Conservation (phyloP, 2,797 vertebrate species). For the Semotilus atromaculatus region DNA sequence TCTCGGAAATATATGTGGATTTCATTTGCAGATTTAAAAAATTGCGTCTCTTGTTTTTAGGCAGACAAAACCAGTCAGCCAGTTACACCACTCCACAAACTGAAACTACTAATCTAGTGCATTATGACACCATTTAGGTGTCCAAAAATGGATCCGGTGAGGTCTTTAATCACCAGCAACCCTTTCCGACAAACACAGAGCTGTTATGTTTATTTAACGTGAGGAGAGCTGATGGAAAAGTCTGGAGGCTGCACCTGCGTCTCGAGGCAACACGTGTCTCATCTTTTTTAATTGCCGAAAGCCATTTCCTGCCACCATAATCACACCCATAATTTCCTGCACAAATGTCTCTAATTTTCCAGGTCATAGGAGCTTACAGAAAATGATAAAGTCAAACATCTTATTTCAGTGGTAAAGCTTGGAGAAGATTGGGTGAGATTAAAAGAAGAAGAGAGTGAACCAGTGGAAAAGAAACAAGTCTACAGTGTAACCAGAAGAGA, state of each 20-base stretch:
- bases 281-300: slow-evolving; percentile 50
- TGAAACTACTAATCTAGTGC: slow-evolving; percentile 22
- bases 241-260: slow-evolving; percentile 30
- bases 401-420: slow-evolving; percentile 2
- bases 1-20: neutral
- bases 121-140: slow-evolving; percentile 10
- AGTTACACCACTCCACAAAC: neutral
- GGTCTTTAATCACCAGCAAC: slow-evolving; percentile 33
- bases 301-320: slow-evolving; percentile 51
- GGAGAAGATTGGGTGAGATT: neutral
- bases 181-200: neutral
- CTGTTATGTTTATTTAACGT: slow-evolving; percentile 12
- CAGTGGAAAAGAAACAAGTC: neutral
- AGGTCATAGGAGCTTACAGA: slow-evolving; percentile 43
- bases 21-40: neutral
- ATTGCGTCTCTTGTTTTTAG: neutral
- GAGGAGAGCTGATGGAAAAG: slow-evolving; percentile 15
- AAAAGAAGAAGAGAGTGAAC: neutral
- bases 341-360: slow-evolving; percentile 46
- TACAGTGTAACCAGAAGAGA: neutral
- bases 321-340: slow-evolving; percentile 54
- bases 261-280: slow-evolving; percentile 23
- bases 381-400: slow-evolving; percentile 49
- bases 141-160: slow-evolving; percentile 7
- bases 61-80: neutral